These are phyloP conservation scores for Pseudotriccus pelzelni DNA, from an alignment of 2,797 vertebrate genomes.

Conservation along the genomic window DNA sequence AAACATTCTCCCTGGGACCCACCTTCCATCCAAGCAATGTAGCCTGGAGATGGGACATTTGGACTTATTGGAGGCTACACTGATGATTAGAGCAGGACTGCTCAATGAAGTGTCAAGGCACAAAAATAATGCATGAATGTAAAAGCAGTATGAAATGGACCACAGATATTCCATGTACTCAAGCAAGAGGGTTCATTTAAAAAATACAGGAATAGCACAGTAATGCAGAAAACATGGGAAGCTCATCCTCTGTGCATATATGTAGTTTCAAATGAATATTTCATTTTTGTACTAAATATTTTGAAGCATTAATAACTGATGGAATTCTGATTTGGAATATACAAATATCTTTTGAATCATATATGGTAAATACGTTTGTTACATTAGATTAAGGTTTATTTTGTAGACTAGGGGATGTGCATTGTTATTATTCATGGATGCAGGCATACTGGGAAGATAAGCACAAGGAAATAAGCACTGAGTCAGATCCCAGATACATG, in stretches of 20 bases:
- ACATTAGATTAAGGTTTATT: background rate
- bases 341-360: background rate
- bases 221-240: background rate
- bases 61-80: background rate
- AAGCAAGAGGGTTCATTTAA: accelerated
- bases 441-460: background rate
- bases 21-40: background rate
- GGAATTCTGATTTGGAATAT: background rate
- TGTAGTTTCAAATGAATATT: background rate
- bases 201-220: background rate
- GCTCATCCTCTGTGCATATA: background rate
- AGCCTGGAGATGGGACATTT: background rate
- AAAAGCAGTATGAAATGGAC: background rate
- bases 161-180: too few species aligned
- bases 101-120: background rate
- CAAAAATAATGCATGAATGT: background rate
- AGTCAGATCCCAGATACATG: background rate
- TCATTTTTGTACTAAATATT: background rate
- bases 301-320: background rate
- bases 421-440: background rate
- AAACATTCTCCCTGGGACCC: background rate
- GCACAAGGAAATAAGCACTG: background rate
- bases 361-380: background rate
- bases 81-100: background rate
- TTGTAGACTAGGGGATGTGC: background rate